Evolutionary conservation across 35 echinoderm and acorn worm species (phyloP).

Genomic region (Apostichopus japonicus): DNA sequence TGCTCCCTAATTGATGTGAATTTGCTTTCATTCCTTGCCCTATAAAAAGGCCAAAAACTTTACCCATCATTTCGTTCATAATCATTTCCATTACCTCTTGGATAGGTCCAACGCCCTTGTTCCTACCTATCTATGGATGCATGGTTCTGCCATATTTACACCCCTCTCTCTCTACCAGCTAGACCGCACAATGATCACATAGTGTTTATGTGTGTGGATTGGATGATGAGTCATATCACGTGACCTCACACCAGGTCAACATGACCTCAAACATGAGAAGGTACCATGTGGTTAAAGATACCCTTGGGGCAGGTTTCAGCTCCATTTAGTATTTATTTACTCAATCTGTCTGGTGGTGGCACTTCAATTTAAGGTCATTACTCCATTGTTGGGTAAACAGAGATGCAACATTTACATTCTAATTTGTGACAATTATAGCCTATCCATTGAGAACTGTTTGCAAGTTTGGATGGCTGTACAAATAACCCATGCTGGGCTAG

Average conservation of each 20-base stretch:
- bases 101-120: too few relatives aligned
- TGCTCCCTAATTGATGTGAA: too few relatives aligned
- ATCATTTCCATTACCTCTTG: too few relatives aligned
- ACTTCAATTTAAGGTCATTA: constrained; percentile 16
- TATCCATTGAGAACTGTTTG: not conserved
- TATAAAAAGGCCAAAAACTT: too few relatives aligned
- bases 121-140: not conserved
- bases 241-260: constrained; percentile 40
- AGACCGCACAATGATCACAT: not conserved
- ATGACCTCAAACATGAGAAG: constrained; percentile 1
- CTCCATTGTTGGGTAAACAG: not conserved
- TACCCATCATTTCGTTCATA: too few relatives aligned
- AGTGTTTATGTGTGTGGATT: not conserved
- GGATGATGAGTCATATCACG: not conserved
- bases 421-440: constrained; percentile 36
- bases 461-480: not conserved
- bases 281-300: not conserved
- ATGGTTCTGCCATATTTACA: not conserved
- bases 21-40: too few relatives aligned
- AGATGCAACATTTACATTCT: constrained; percentile 36
- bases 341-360: not conserved
- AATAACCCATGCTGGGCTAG: not conserved
- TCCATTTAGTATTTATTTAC: constrained; percentile 21
- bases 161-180: not conserved
- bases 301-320: not conserved